Base-by-base conservation (phyloP, 2,113 vertebrate genomes). In the Pangasianodon hypophthalmus region DNA sequence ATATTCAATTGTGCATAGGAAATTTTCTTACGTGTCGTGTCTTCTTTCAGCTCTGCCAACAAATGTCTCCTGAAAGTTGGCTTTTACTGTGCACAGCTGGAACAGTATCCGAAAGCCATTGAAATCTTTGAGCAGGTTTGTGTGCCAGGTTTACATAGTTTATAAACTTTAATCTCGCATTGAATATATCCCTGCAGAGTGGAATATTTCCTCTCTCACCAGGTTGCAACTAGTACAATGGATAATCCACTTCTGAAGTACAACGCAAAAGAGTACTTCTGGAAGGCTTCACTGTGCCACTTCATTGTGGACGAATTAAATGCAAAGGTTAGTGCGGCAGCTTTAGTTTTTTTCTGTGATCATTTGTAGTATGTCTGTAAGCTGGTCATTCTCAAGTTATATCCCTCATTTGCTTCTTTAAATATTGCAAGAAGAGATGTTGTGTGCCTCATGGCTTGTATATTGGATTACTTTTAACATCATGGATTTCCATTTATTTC, bases 61-160 rank as follows among this genome's bases (percentile, higher is more conserved):
- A 99, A 99, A 95, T 99, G 98, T 96, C 97, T 99, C 81, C 96
- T 99, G 96, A 99, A 99, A 95, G 98, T 99, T 69, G 98, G 98
- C 0, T 96, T 97, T 0, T 99, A 99, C 3, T 97, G 97, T 0
- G 98, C 98, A 0, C 98, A 99, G 94, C 95, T 99, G 93, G 98
- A 99, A 84, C 98, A 98, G 94, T 99, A 99, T 93, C 98, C 96
- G 93, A 99, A 99, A 94, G 98, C 98, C 0, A 96, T 97, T 0
- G 98, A 99, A 92, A 98, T 99, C 94, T 99, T 98, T 0, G 98
- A 99, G 94, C 98, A 99, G 98, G 98, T 99, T 94, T 48, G 90
- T 90, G 54, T 73, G 6, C 37, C 37, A 88, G 69, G 81, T 41
- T 88, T 62, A 54, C 10, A 64, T 21, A 73, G 6, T 44, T 85